Base-by-base conservation (phyloP, 2,888 invertebrate genomes). In the Epistrophella euchroma region DNA sequence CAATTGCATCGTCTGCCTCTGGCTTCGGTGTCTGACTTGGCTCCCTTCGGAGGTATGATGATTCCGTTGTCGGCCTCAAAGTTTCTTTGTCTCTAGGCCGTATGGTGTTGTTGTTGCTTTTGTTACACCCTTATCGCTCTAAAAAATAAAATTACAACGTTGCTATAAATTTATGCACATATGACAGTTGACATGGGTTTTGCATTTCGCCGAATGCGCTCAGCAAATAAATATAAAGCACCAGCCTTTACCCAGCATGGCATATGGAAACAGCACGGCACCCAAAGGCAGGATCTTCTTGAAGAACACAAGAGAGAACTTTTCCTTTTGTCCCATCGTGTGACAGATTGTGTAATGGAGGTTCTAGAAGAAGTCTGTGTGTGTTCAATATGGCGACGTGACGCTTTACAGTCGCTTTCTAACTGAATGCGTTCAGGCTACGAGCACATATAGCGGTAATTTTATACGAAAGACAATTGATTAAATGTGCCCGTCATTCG, bases 131-230 rank as follows among this genome's bases (percentile, higher is more conserved):
- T 82, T 82, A 82, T 86, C 79, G 73, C 74, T 71, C 60, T 11
- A n/a, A 73, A 73, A 79, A 79, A 84, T 66, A 79, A 75, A 79
- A 68, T 47, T 75, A 70, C 79, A 79, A 66, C 79, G 79, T 68
- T 60, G 71, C 87, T 56, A 87, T 87, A 87, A 83, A 87, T 87
- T 87, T 79, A 83, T 87, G 82, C 78, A 76, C 83, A 87, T 87
- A 87, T 87, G 87, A 87, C 87, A 87, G 87, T 87, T 83, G 87
- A 87, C 87, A 87, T 87, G 87, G 79, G 87, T 87, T 87, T 87
- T 87, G 87, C 87, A 87, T 87, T 87, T 87, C 83, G 70, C 75
- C 71, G 71, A 86, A 72, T 75, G 55, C 35, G 71, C 71, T 55
- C 25, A 47, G 71, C 55, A 70, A 45, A 70, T 75, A 72, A 71